A percentile compares a stretch with the other conserved stretches of the same genome.
These are phyloP conservation scores for Ectobius pallidus DNA, from an alignment of 2,888 invertebrate species.

Conservation along the genomic window DNA sequence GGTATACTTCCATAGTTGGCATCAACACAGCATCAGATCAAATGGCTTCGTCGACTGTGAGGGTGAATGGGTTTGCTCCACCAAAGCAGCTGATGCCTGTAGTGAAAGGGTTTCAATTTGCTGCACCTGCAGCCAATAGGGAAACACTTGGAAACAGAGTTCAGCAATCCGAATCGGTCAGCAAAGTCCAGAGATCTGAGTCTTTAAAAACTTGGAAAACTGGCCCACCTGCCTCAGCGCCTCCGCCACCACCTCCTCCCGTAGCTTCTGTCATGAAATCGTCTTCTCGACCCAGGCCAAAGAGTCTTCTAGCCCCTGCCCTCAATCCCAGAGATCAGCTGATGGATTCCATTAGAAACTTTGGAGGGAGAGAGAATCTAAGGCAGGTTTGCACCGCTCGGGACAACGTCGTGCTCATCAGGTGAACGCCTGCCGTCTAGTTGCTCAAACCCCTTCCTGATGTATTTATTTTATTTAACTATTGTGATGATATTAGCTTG, in stretches of 20 bases:
- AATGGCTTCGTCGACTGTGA: conserved; percentile 21
- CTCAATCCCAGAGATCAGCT: conserved; percentile 69
- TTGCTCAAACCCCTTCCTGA: too few relatives aligned
- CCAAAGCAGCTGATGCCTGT: conserved; percentile 38
- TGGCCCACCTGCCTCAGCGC: neutral
- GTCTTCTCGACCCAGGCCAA: conserved; percentile 35
- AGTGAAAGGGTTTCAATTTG: conserved; percentile 40
- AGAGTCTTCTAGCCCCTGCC: conserved; percentile 44
- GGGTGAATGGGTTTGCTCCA: conserved; percentile 17
- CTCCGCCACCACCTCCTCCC: conserved; percentile 43
- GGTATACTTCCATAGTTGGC: conserved; percentile 42
- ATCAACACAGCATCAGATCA: conserved; percentile 27
- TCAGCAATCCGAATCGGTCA: neutral
- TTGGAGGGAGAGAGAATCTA: conserved; percentile 57
- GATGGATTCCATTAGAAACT: conserved; percentile 73
- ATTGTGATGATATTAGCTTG: too few relatives aligned
- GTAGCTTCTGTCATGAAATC: conserved; percentile 42
- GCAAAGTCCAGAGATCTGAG: conserved; percentile 28
- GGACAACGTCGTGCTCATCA: conserved; percentile 14
- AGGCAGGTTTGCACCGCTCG: neutral
- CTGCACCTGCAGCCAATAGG: conserved; percentile 15
- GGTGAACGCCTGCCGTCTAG: too few relatives aligned
- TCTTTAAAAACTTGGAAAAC: conserved; percentile 10
- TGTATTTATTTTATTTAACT: too few relatives aligned
- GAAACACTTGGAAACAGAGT: neutral